phyloP scores from a whole-genome alignment of 1,140 invertebrate genomes.

The Drosophila repletoides region DNA sequence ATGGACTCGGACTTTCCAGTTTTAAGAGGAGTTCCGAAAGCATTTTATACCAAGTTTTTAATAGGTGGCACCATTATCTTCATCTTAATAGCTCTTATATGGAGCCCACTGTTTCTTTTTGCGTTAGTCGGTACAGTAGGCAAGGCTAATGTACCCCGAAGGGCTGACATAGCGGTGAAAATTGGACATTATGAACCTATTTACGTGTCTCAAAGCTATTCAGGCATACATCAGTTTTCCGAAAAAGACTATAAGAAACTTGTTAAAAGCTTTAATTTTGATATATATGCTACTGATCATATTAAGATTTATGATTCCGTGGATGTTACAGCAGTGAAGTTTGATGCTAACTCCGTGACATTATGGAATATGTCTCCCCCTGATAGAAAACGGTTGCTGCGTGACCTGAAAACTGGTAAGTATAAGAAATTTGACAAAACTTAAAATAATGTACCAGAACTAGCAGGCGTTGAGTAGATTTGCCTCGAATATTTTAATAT shows the following conservation, averaged over 20 bases:
- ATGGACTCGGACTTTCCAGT: conserved; percentile 96
- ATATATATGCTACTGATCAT: conserved; percentile 89
- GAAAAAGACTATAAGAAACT: conserved; percentile 34
- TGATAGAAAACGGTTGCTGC: conserved; percentile 87
- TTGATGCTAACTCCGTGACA: conserved; percentile 92
- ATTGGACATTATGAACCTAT: conserved; percentile 95
- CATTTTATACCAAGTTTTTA: conserved; percentile 92
- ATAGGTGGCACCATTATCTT: conserved; percentile 94
- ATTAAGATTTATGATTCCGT: conserved; percentile 92
- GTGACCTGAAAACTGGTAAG: conserved; percentile 82
- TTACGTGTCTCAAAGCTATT: conserved; percentile 86
- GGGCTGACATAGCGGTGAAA: conserved; percentile 91
- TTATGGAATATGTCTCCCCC: conserved; percentile 97
- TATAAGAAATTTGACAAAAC: background rate
- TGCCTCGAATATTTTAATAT: too few relatives aligned
- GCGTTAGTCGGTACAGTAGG: conserved; percentile 97
- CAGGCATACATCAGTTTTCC: conserved; percentile 50
- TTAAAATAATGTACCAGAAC: too few relatives aligned
- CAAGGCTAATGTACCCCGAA: conserved; percentile 91
- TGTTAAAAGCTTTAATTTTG: conserved; percentile 49
- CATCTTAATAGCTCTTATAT: conserved; percentile 95
- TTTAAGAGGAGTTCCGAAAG: conserved; percentile 91
- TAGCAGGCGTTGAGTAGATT: too few relatives aligned
- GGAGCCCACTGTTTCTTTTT: conserved; percentile 98
- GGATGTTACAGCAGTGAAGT: conserved; percentile 91